Percentiles rank a stretch among this genome's conserved stretches.
phyloP scores from a whole-genome alignment of 2,888 invertebrate genomes.

The Campoplex capitator region DNA sequence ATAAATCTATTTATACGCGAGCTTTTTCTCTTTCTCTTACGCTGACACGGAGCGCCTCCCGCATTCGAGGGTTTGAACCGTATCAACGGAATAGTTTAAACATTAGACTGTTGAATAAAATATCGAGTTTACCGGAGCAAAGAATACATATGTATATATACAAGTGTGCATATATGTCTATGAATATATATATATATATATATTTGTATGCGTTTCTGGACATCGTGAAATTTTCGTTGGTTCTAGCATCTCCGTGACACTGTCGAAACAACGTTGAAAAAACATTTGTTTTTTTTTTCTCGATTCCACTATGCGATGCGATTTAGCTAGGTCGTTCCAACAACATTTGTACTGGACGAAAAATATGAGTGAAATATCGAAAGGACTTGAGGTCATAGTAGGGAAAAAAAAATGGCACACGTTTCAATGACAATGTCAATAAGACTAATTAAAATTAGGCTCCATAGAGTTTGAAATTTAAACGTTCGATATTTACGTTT shows the following conservation, averaged over 20 bases:
- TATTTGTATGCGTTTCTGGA: slow-evolving; percentile 21
- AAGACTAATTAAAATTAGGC: slow-evolving; percentile 32
- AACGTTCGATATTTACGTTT: slow-evolving; percentile 24
- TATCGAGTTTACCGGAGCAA: slow-evolving; percentile 71
- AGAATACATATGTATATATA: slow-evolving; percentile 17
- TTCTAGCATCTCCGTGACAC: slow-evolving; percentile 36
- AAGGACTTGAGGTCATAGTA: too few species aligned
- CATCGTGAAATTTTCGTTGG: slow-evolving; percentile 39
- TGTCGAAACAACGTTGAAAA: slow-evolving; percentile 12
- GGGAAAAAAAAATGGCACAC: not conserved
- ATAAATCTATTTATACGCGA: slow-evolving; percentile 82
- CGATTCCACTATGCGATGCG: not conserved
- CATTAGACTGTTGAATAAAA: slow-evolving; percentile 81
- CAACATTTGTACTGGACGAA: not conserved
- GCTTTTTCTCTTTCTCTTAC: slow-evolving; percentile 53
- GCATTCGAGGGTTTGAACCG: slow-evolving; percentile 46
- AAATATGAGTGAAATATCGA: slow-evolving; percentile 5
- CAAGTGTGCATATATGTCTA: too few species aligned
- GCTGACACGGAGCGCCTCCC: slow-evolving; percentile 50
- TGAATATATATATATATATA: not conserved
- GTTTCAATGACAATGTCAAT: slow-evolving; percentile 24
- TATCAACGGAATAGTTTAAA: slow-evolving; percentile 78
- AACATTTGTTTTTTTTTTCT: not conserved
- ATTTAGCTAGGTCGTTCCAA: not conserved
- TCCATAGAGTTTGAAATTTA: slow-evolving; percentile 2